Base-by-base conservation (phyloP, 2,113 vertebrate species). In the Pomatorhinus ruficollis region DNA sequence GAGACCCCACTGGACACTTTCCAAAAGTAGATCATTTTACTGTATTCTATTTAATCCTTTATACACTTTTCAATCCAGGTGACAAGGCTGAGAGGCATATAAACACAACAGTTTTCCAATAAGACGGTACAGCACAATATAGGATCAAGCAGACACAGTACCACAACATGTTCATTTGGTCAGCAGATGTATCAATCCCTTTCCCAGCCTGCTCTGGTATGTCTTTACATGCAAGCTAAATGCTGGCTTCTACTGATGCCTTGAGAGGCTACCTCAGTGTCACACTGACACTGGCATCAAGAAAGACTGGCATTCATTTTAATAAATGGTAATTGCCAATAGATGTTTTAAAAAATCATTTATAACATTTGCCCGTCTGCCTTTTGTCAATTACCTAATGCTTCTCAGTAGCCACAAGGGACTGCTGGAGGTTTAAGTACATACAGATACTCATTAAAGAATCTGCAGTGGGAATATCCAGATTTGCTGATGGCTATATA, bases 71-170 rank as follows among this genome's bases (percentile, higher is more conserved):
- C 93, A 96, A 92, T 94, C 93, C 94, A 89, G 91, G 89, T 96
- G 93, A 97, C 89, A 96, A 93, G 91, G 93, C 95, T 95, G 89
- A 95, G 94, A 95, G 80, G 94, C 81, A 94, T 95, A 95, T 95
- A 96, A 96, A 96, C 83, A 97, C 91, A 95, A 96, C 89, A 94
- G 89, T 95, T 96, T 97, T 95, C 94, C 94, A 95, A 31, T 94
- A 95, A 95, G 91, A 94, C 8, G 64, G 94, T 49, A 92, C 83
- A 91, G 89, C 65, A 94, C 89, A 87, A 65, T 33, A 95, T 15
- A 95, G 83, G 19, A 94, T 75, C 74, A 95, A 95, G 71, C 81
- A 94, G 94, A 95, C 68, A 93, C 82, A 96, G 77, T 31, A 94
- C 81, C 93, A 90, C 57, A 96, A 95, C 35, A 95, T 1, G 50